Base-by-base conservation (phyloP, 2,888 invertebrate species). In the Caenorhabditis afra region DNA sequence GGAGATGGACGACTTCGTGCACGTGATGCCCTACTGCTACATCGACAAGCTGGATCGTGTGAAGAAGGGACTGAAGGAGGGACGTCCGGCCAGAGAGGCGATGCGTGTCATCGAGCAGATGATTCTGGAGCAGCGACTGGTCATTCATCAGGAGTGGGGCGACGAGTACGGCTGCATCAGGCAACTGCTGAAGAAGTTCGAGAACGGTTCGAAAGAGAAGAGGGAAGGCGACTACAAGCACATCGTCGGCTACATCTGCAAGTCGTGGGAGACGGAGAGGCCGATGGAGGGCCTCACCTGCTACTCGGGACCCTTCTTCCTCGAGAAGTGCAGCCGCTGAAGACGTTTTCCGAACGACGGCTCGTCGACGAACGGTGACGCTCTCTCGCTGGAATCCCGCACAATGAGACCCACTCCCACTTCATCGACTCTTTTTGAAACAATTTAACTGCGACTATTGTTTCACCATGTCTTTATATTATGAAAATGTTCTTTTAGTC, bases 1-100 rank as follows among this genome's bases (percentile, higher is more conserved):
- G 71, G 35, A 65, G 20, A 47, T 62, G 22, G 22, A 67, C 12
- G 78, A 78, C 35, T 73, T 73, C 52, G 62, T 78, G 5, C 67
- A 47, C 29, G 50, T 70, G 8, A 16, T 78, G 1, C 61, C 73
- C 20, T 67, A 61, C 0, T 50, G 12, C 8, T 41, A 49, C 23
- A 57, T 78, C 12, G 67, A 53, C 0, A 3, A 65, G 23, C n/a
- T 78, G 11, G 78, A 78, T 20, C 20, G 50, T 12, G 11, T 37
- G 23, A 78, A 78, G 35, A 52, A n/a, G 35, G 20, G 29, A 16
- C 47, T 39, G 14, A 22, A 16, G 3, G 11, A 41, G 12, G 37
- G 67, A 14, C 76, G 68, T 18, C 64, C 64, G 7, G 39, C 47
- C 3, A 49, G 68, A 22, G 49, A 64, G 16, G 44, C 68, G 2